Conservation (phyloP, 2,797 vertebrate species). For the Peromyscus melanophrys region DNA sequence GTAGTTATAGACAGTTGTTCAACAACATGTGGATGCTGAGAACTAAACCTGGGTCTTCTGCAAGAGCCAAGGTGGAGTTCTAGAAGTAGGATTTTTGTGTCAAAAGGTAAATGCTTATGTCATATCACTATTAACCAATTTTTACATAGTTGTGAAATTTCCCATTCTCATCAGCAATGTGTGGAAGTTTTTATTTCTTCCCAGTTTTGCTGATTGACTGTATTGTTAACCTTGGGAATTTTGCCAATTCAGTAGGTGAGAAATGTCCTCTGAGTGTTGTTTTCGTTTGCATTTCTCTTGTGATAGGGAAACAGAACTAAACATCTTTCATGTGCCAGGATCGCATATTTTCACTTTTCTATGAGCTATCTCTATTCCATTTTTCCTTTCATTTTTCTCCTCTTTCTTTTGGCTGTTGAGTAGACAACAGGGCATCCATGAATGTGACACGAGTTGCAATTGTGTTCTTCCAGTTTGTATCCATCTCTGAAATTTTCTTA, state of each 20-base stretch:
- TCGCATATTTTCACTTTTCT: slow-evolving; percentile 28
- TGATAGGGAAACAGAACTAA: neutral
- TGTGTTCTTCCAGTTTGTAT: neutral
- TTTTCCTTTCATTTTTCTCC: neutral
- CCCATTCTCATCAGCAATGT: neutral
- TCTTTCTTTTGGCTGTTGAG: neutral
- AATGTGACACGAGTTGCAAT: neutral
- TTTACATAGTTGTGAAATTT: neutral
- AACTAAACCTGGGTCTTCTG: neutral
- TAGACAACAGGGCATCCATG: neutral
- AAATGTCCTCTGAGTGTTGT: slow-evolving; percentile 1
- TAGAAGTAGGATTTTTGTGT: neutral
- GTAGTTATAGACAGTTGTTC: neutral
- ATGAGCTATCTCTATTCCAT: neutral
- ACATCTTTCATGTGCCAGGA: neutral
- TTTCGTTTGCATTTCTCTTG: slow-evolving; percentile 38
- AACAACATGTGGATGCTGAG: neutral
- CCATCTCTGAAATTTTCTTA: slow-evolving; percentile 34
- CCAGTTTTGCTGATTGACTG: neutral
- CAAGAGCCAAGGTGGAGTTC: neutral
- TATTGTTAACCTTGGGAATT: neutral
- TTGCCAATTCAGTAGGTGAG: neutral
- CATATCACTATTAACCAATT: neutral
- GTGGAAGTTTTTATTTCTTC: neutral
- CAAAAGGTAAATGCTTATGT: neutral